Conservation (phyloP, 1,140 invertebrate genomes). For the Grapholita molesta region DNA sequence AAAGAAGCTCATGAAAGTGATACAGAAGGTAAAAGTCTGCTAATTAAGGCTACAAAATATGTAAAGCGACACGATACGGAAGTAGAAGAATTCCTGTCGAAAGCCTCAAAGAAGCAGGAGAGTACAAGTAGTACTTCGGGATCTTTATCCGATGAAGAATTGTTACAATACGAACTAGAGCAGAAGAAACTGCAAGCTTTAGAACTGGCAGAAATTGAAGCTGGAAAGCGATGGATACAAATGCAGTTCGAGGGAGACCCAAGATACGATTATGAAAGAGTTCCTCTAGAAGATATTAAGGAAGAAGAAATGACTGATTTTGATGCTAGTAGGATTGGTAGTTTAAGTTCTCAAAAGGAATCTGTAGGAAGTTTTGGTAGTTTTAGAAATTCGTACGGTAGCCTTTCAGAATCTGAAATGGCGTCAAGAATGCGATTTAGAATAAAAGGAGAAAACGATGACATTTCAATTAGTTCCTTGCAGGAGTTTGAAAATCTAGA, state of each 20-base stretch:
- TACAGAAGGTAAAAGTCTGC: conserved; percentile 87
- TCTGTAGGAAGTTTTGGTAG: conserved; percentile 88
- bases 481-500: conserved; percentile 97
- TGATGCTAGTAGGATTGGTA: conserved; percentile 89
- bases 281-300: conserved; percentile 93
- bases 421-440: conserved; percentile 88
- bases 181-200: conserved; percentile 81
- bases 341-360: conserved; percentile 89
- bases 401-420: conserved; percentile 92
- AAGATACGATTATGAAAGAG: conserved; percentile 85
- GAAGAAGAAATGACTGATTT: conserved; percentile 92
- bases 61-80: conserved; percentile 84
- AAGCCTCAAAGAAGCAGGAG: conserved; percentile 74
- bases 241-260: conserved; percentile 88
- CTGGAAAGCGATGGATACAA: conserved; percentile 92
- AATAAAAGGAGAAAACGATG: conserved; percentile 90
- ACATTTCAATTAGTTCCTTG: conserved; percentile 93
- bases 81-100: conserved; percentile 84
- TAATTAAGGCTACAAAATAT: conserved; percentile 79
- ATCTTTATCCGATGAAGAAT: conserved; percentile 79
- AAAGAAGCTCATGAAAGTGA: conserved; percentile 90
- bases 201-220: conserved; percentile 82
- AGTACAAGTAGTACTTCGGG: conserved; percentile 79
- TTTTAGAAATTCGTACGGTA: conserved; percentile 85
- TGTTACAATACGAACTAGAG: conserved; percentile 86